phyloP scores from a whole-genome alignment of 2,113 vertebrate genomes.

The Colius striatus region DNA sequence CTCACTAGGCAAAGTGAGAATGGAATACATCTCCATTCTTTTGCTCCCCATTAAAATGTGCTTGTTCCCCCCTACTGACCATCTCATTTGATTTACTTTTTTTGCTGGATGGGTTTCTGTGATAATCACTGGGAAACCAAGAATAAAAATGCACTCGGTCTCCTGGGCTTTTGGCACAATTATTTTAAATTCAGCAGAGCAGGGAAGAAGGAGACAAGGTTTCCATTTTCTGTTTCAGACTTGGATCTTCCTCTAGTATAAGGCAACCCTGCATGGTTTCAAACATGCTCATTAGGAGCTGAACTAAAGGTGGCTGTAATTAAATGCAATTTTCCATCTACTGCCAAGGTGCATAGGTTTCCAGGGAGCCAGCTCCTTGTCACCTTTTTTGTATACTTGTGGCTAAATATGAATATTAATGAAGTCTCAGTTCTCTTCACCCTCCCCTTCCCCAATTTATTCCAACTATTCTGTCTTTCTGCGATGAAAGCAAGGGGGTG shows the following conservation, averaged over 20 bases:
- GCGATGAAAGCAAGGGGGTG: background rate
- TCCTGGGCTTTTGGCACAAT: background rate
- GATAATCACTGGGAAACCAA: slow-evolving; percentile 22
- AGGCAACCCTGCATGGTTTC: background rate
- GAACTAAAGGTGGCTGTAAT: slow-evolving; percentile 56
- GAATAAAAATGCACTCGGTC: slow-evolving; percentile 7
- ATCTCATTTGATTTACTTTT: background rate
- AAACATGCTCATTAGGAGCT: slow-evolving; percentile 46
- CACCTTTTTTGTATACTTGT: slow-evolving; percentile 59
- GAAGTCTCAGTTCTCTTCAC: slow-evolving; percentile 8
- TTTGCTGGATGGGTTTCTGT: background rate
- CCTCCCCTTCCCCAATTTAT: slow-evolving; percentile 47
- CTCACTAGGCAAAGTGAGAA: slow-evolving; percentile 37
- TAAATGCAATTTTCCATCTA: slow-evolving; percentile 66
- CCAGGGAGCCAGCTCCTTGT: slow-evolving; percentile 56
- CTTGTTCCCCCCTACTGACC: background rate
- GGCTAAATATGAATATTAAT: slow-evolving; percentile 68
- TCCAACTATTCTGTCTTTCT: slow-evolving; percentile 42
- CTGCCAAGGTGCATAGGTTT: slow-evolving; percentile 49
- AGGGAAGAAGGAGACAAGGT: background rate
- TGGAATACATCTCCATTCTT: slow-evolving; percentile 1
- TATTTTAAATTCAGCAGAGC: slow-evolving; percentile 1
- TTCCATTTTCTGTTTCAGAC: slow-evolving; percentile 32
- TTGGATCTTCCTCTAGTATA: slow-evolving; percentile 11
- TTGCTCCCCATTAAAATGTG: slow-evolving; percentile 11